Base-by-base conservation (phyloP, 1,140 invertebrate species). In the Hycleus cichorii region DNA sequence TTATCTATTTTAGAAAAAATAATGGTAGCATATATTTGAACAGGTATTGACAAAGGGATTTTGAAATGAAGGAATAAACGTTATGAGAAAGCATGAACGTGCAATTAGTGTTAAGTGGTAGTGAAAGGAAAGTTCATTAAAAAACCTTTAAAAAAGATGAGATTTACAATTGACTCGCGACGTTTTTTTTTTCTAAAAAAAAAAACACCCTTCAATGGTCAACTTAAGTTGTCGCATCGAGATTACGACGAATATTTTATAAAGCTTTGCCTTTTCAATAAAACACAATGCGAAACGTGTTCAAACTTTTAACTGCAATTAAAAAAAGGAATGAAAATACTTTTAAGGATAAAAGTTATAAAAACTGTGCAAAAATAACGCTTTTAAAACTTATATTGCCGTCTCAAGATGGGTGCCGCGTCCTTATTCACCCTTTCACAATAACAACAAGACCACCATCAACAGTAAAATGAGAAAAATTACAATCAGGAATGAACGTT, bases 171-270 rank as follows among this genome's bases (percentile, higher is more conserved):
- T 39, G 49, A 49, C 9, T 38, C 12, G 49, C 40, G 18, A 27
- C 25, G 47, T 62, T 49, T 58, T 62, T 32, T 5, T 32, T 5
- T 32, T 32, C 1, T 12, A 12, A 32, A 32, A 32, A 27, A 47
- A 25, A 55, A 58, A 57, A 42, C 49, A 44, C 45, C 59, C 12
- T 49, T 63, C 54, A 51, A 58, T 58, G 62, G 55, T 64, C 62
- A 64, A 61, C 47, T 59, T 45, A 43, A 52, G 44, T 51, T 57
- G 45, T 61, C 49, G 59, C 39, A 57, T 61, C 54, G 39, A 52
- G 44, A 56, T 56, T 59, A 59, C 54, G 49, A 63, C 32, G 57
- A 59, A 56, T 57, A 60, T 60, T 63, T 59, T 63, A 63, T 63
- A 59, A 59, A 56, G 51, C 43, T 54, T 43, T 47, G 50, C 38